Evolutionary conservation across 1,140 invertebrate genomes (phyloP).

Genomic region (Carposina sasakii): DNA sequence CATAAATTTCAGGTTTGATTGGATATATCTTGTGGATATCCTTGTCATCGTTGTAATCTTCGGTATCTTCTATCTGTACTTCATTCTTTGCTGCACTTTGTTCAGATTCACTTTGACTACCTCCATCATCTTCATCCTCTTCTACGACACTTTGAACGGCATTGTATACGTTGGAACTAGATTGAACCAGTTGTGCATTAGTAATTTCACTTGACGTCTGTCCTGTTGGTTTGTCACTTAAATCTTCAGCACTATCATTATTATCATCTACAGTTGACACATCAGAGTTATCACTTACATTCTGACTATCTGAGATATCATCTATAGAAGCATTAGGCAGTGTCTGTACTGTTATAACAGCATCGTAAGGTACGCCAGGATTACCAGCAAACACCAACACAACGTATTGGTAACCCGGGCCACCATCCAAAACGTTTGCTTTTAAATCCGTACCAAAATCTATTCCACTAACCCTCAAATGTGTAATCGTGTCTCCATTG

Average conservation of each 20-base stretch:
- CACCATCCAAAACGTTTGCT: slow-evolving; percentile 57
- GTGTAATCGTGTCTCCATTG: slow-evolving; percentile 47
- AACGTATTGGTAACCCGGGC: slow-evolving; percentile 58
- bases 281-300: slow-evolving; percentile 14
- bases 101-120: neutral
- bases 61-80: slow-evolving; percentile 9
- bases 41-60: too few relatives aligned
- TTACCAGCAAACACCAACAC: slow-evolving; percentile 55
- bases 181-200: slow-evolving; percentile 33
- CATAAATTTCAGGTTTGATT: too few relatives aligned
- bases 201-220: slow-evolving; percentile 17
- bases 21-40: too few relatives aligned
- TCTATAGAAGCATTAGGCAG: slow-evolving; percentile 19
- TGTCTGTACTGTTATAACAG: slow-evolving; percentile 52
- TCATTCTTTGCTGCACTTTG: slow-evolving; percentile 10
- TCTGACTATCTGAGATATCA: neutral
- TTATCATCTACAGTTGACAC: slow-evolving; percentile 24
- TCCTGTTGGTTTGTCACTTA: slow-evolving; percentile 16
- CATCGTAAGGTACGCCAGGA: slow-evolving; percentile 44
- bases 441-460: slow-evolving; percentile 59
- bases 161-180: slow-evolving; percentile 38
- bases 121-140: slow-evolving; percentile 16
- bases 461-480: slow-evolving; percentile 55
- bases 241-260: slow-evolving; percentile 42
- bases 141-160: slow-evolving; percentile 17